Conservation (phyloP, 2,113 vertebrate genomes). For the Talpa occidentalis region DNA sequence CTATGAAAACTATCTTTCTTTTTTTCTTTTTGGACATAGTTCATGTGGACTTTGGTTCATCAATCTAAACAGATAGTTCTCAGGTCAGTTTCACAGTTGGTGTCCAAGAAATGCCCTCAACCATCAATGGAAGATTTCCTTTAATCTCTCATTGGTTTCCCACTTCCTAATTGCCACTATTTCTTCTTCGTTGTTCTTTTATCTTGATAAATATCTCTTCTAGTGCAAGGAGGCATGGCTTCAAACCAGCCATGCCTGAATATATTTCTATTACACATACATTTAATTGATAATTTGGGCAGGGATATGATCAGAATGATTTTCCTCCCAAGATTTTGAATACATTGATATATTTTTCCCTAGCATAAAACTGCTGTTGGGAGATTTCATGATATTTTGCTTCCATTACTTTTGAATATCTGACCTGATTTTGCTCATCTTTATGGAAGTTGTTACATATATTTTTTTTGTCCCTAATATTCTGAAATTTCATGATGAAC, state of each 20-base stretch:
- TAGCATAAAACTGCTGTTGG: not conserved
- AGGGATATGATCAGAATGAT: not conserved
- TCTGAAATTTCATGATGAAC: not conserved
- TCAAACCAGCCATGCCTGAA: not conserved
- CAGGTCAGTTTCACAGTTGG: too few species aligned
- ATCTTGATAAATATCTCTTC: not conserved
- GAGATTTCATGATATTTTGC: not conserved
- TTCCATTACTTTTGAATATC: not conserved
- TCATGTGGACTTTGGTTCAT: not conserved
- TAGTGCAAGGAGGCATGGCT: not conserved
- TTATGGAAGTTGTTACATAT: not conserved
- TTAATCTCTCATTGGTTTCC: not conserved
- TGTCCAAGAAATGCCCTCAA: too few species aligned
- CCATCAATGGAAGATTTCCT: not conserved
- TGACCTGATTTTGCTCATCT: not conserved
- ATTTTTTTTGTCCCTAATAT: not conserved
- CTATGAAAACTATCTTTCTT: not conserved
- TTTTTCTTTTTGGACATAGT: not conserved
- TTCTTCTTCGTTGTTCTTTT: not conserved
- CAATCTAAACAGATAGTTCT: not conserved
- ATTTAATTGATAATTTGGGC: not conserved
- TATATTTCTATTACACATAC: not conserved
- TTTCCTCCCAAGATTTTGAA: not conserved
- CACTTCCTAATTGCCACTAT: not conserved
- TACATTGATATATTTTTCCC: not conserved